Base-by-base conservation (phyloP, 2,113 vertebrate genomes). In the Pollachius pollachius region DNA sequence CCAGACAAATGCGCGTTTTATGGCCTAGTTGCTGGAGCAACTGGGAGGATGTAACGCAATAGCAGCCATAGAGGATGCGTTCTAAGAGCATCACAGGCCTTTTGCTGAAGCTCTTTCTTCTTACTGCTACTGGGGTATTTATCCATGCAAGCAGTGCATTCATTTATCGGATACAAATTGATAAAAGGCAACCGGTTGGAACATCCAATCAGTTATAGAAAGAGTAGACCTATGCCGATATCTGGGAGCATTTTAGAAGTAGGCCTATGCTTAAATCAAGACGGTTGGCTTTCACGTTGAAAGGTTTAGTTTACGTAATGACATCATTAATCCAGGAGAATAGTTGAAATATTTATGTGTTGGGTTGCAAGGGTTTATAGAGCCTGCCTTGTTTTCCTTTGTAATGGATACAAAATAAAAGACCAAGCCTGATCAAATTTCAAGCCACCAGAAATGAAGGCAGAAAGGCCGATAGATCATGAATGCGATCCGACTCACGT, bases 21-120 rank as follows among this genome's bases (percentile, higher is more conserved):
- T 93, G 93, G 92, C 92, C 91, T 79, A 92, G 94, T 95, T 97
- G 94, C 94, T 95, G 90, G 92, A 96, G 94, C 92, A 92, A 90
- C 91, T 92, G 84, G 90, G 93, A 96, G 94, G 94, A 96, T 95
- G 94, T 90, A 90, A 91, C 91, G 94, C 94, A 95, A 97, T 94
- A 94, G 94, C 94, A 92, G 90, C 86, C 91, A 91, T 82, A 93
- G 90, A 91, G 81, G 94, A 92, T 92, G 93, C 92, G 90, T 90
- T 77, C 78, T 90, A 94, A 91, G 90, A 92, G 89, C 90, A 89
- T 87, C 88, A 85, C 80, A 80, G 64, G 78, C 84, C 76, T 81
- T 84, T 54, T 54, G 13, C 16, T 54, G 16, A 15, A 11, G 52
- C 4, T 34, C 30, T 48, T 48, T 48, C 41, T 9, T 48, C 11